Base-by-base conservation (phyloP, 2,113 vertebrate genomes). In the Lophotis ruficrista region DNA sequence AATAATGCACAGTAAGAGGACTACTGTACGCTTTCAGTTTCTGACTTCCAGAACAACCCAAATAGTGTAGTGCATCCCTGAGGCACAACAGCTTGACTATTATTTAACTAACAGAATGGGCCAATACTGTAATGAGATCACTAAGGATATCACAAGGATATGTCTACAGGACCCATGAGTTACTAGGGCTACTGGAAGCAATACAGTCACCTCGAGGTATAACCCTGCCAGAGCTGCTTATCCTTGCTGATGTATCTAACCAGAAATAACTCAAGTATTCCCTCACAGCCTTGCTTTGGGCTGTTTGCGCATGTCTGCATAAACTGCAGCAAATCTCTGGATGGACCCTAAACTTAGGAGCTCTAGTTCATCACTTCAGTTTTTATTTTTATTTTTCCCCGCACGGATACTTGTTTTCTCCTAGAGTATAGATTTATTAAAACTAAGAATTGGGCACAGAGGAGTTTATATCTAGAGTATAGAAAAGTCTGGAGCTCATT, bases 271-370 rank as follows among this genome's bases (percentile, higher is more conserved):
- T 71, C 25, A 3, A 3, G 4, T 57, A 19, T 85, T 75, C 30
- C 41, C 0, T 0, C 30, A 47, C 31, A 75, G 43, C 30, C 75
- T 87, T 91, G 75, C 53, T 93, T 60, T 68, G 57, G 24, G 70
- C 48, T 75, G 28, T n/a, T 18, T 0, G 1, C 57, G 19, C 9
- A 1, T 0, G 1, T 28, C 85, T 88, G 51, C 17, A 13, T 50
- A 45, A 90, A 56, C 48, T 51, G 35, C 28, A 51, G 75, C 10
- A 68, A 54, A 71, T 60, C 57, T 76, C 66, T 68, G 12, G n/a
- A 37, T 30, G 30, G 30, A 38, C 22, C 9, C 33, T 73, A 41
- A 35, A 54, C 6, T 68, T 72, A 56, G n/a, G 41, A 85, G n/a
- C 7, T 76, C 33, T 57, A 22, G 45, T 61, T 80, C 31, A 28